Percentiles rank a stretch among this genome's conserved stretches.
These are phyloP conservation scores for Caenorhabditis sinica DNA, from an alignment of 2,888 invertebrate genomes.

Conservation along the genomic window DNA sequence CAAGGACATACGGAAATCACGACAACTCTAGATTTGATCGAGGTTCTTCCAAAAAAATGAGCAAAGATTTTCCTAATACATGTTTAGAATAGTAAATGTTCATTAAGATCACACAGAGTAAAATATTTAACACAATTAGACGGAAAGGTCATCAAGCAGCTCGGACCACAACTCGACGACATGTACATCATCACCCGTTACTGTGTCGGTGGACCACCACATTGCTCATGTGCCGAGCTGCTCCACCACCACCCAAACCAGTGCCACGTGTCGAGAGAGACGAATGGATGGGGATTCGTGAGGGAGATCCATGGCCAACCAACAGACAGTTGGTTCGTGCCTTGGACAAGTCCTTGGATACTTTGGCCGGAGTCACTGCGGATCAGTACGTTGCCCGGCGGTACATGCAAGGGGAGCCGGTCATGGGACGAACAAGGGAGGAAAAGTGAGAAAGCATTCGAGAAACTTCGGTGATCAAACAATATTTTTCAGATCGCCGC, in stretches of 20 bases:
- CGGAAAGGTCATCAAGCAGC: constrained; percentile 65
- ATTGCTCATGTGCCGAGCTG: constrained; percentile 48
- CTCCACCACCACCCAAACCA: constrained; percentile 55
- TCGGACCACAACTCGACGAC: constrained; percentile 73
- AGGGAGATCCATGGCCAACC: too few relatives aligned
- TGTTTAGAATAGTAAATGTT: too few relatives aligned
- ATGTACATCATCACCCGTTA: constrained; percentile 81
- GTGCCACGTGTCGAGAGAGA: constrained; percentile 74
- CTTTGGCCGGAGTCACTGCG: constrained; percentile 76
- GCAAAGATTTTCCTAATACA: too few relatives aligned
- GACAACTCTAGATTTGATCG: too few relatives aligned
- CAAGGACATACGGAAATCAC: too few relatives aligned
- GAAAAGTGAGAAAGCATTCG: constrained; percentile 66
- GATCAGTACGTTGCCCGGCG: constrained; percentile 82
- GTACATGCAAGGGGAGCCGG: constrained; percentile 80
- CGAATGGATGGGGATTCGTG: constrained; percentile 81
- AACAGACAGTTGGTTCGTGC: constrained; percentile 68
- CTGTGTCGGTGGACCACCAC: constrained; percentile 74
- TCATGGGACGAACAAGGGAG: constrained; percentile 81
- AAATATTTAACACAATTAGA: too few relatives aligned
- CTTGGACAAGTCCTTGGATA: constrained; percentile 76
- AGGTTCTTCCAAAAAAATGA: too few relatives aligned
- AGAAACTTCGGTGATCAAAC: too few relatives aligned
- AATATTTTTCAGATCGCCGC: constrained; percentile 77
- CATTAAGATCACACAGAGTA: too few relatives aligned